A percentile compares a stretch with the other conserved stretches of the same genome.
Evolutionary conservation across 2,888 invertebrate genomes (phyloP).

Genomic region (Tiliacea citrago): DNA sequence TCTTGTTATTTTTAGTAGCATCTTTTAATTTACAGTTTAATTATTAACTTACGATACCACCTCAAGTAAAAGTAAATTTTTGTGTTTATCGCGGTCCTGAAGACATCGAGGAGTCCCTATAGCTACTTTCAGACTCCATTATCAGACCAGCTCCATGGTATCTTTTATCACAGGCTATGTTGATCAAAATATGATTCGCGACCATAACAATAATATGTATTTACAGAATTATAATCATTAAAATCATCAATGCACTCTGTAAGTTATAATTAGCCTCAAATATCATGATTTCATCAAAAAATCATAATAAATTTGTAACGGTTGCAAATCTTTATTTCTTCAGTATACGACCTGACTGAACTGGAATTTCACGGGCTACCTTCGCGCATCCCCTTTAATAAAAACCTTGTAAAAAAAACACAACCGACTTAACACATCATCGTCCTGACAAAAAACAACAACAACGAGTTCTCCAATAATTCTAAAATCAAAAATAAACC

Average conservation of each 20-base stretch:
- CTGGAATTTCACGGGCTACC: no score
- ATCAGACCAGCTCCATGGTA: no score
- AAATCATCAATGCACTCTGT: not conserved
- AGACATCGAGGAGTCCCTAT: no score
- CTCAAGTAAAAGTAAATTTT: not conserved
- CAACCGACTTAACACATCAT: not conserved
- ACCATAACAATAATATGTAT: no score
- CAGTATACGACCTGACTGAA: not conserved
- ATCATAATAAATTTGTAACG: not conserved
- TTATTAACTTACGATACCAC: not conserved
- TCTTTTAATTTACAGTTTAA: not conserved
- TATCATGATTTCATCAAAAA: not conserved
- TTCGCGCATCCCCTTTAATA: not conserved
- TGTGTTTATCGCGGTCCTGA: not conserved
- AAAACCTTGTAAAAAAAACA: not conserved
- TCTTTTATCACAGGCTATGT: no score
- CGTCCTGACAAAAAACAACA: not conserved
- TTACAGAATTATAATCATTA: not conserved
- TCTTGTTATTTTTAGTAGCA: not conserved
- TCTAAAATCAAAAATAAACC: not conserved
- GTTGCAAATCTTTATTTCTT: not conserved
- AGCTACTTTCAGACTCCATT: no score
- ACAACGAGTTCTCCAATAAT: not conserved
- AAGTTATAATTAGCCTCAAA: not conserved
- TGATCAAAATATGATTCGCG: no score